Percentiles rank a stretch among this genome's conserved stretches.
Evolutionary conservation across 2,113 vertebrate genomes (phyloP).

Genomic region (Acanthisitta chloris): DNA sequence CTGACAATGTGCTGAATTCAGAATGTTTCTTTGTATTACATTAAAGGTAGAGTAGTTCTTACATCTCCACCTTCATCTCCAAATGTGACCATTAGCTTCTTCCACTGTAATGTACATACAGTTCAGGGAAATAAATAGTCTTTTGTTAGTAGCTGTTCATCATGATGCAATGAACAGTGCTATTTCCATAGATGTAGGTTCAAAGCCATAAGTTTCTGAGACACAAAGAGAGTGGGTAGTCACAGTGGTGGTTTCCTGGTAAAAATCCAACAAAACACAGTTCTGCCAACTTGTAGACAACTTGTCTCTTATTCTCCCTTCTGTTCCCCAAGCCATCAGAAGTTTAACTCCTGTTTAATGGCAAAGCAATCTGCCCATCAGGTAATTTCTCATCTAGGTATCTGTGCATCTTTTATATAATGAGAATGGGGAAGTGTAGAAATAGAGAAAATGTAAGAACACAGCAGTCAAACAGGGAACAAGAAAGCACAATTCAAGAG

Average conservation of each 20-base stretch:
- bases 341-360: neutral
- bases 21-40: neutral
- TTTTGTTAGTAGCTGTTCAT: neutral
- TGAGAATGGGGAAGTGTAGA: neutral
- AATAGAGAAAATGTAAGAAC: neutral
- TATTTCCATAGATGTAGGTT: neutral
- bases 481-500: neutral
- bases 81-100: neutral
- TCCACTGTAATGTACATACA: neutral
- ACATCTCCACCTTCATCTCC: neutral
- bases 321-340: neutral
- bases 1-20: neutral
- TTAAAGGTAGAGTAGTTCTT: neutral
- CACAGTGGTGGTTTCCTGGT: neutral
- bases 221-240: neutral
- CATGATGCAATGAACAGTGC: neutral
- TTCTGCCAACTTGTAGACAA: neutral
- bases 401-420: neutral
- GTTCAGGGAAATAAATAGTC: neutral
- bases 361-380: neutral
- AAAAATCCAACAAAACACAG: neutral
- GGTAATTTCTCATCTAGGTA: neutral
- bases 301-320: neutral
- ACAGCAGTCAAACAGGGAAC: neutral
- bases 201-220: neutral